These are phyloP conservation scores for Diadema setosum DNA, from an alignment of 35 echinoderm and acorn worm genomes.

Conservation along the genomic window DNA sequence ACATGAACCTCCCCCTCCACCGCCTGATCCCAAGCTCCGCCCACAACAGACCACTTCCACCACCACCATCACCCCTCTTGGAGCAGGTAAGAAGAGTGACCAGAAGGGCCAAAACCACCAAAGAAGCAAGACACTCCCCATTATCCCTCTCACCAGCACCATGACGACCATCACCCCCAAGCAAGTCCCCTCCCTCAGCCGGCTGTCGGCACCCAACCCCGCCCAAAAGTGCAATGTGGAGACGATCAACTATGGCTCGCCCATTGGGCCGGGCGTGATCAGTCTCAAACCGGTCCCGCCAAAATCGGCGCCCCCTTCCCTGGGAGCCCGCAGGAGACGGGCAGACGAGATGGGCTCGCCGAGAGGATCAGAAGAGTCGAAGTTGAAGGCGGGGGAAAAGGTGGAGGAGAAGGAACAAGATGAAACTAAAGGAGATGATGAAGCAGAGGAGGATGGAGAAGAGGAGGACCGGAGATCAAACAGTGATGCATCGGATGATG, in stretches of 20 bases:
- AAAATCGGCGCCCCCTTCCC: not conserved
- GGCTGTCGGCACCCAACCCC: not conserved
- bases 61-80: not conserved
- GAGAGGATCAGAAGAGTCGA: not conserved
- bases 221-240: not conserved
- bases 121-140: conserved; percentile 38
- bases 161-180: conserved; percentile 68
- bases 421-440: not conserved
- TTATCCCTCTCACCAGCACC: conserved; percentile 51
- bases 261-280: not conserved
- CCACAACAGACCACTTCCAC: not conserved
- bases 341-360: not conserved
- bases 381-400: not conserved
- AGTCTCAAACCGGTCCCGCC: conserved; percentile 34
- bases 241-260: not conserved
- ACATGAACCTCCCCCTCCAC: not conserved
- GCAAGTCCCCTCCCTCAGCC: conserved; percentile 2
- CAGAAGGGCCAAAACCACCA: not conserved
- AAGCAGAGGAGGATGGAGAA: not conserved
- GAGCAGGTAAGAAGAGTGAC: not conserved
- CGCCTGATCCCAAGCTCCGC: not conserved
- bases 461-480: not conserved
- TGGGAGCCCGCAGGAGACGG: not conserved
- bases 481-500: not conserved
- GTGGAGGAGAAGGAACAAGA: not conserved